These are phyloP conservation scores for Drosophila ironensis DNA, from an alignment of 1,140 invertebrate species.

Conservation along the genomic window DNA sequence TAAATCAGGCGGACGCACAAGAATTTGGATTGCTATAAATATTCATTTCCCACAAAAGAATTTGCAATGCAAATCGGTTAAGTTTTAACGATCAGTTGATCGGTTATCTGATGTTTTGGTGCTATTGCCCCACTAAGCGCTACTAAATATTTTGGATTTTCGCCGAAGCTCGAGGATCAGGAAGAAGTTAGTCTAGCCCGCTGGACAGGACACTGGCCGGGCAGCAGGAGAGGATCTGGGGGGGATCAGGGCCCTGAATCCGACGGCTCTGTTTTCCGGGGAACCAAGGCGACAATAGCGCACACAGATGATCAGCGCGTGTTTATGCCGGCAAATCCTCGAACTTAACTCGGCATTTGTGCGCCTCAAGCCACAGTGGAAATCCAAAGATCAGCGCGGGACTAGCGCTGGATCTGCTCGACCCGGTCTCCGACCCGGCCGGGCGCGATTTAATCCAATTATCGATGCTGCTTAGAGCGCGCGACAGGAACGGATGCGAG, in stretches of 20 bases:
- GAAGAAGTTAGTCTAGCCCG: conserved; percentile 50
- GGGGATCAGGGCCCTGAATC: conserved; percentile 19
- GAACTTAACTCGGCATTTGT: conserved; percentile 72
- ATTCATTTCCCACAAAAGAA: no score
- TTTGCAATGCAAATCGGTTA: no score
- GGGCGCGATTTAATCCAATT: conserved; percentile 54
- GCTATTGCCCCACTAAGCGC: conserved; percentile 37
- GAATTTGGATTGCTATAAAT: no score
- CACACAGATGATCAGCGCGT: conserved; percentile 59
- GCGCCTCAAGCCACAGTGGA: conserved; percentile 47
- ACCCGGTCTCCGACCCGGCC: neutral
- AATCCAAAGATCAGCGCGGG: conserved; percentile 65
- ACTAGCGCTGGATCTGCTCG: conserved; percentile 39
- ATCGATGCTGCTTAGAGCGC: conserved; percentile 50
- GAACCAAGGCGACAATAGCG: conserved; percentile 15
- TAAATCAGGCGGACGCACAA: no score
- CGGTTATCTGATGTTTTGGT: conserved; percentile 58
- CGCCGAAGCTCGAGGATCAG: conserved; percentile 34
- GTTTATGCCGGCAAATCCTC: conserved; percentile 68
- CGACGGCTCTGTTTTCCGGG: conserved; percentile 6
- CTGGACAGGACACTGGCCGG: neutral
- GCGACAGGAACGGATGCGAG: conserved; percentile 14
- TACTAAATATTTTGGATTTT: conserved; percentile 69
- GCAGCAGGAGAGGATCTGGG: conserved; percentile 24
- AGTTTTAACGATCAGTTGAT: no score